Conservation (phyloP, 2,113 vertebrate species). For the Protomyctophum bolini region DNA sequence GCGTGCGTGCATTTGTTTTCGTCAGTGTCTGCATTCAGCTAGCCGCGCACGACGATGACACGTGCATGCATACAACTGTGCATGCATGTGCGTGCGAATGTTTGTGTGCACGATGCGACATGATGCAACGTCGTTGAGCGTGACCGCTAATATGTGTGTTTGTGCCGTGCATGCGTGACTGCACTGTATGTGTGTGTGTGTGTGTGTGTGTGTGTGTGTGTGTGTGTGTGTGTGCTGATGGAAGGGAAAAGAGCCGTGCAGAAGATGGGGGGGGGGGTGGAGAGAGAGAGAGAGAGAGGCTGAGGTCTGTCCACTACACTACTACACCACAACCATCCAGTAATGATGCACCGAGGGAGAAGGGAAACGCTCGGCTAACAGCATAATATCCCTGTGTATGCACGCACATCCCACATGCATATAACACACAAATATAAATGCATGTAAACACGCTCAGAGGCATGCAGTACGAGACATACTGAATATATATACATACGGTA, state of each 20-base stretch:
- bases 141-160: too few relatives aligned
- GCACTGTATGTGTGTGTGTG: background rate
- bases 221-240: conserved; percentile 1
- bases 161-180: too few relatives aligned
- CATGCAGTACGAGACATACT: too few relatives aligned
- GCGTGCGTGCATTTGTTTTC: too few relatives aligned
- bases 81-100: too few relatives aligned
- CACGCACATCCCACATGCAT: conserved; percentile 33
- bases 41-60: too few relatives aligned
- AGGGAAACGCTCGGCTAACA: conserved; percentile 38
- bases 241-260: background rate
- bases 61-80: too few relatives aligned
- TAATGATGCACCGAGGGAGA: conserved; percentile 58
- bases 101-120: too few relatives aligned
- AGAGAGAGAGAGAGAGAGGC: too few relatives aligned
- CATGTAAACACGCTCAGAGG: conserved; percentile 27
- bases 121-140: too few relatives aligned
- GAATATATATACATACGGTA: conserved; percentile 9
- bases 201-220: background rate
- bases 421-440: conserved; percentile 38
- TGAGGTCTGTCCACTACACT: conserved; percentile 27
- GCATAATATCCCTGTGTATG: conserved; percentile 7
- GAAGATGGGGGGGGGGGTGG: conserved; percentile 10
- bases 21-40: too few relatives aligned
- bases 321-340: conserved; percentile 14